phyloP scores from a whole-genome alignment of 1,140 invertebrate species.

The Lepidurus apus region DNA sequence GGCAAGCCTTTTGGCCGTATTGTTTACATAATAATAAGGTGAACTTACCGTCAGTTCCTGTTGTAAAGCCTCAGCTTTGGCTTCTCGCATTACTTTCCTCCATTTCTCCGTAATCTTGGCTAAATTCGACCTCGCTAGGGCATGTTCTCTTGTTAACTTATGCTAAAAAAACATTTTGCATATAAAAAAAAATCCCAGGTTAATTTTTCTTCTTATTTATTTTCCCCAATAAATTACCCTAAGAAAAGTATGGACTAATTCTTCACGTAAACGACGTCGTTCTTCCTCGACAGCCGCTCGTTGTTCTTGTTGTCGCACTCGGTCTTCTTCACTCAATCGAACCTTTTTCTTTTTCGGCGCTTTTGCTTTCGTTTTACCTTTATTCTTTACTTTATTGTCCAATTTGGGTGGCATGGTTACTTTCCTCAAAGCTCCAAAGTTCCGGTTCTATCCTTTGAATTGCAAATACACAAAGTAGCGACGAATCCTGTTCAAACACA shows the following conservation, averaged over 20 bases:
- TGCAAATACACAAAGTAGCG: no score
- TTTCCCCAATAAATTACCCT: conserved; percentile 20
- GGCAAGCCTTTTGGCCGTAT: neutral
- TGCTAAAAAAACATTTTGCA: conserved; percentile 16
- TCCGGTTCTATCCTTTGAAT: no score
- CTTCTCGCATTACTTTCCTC: conserved; percentile 27
- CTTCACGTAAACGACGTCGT: conserved; percentile 30
- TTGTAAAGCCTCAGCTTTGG: conserved; percentile 27
- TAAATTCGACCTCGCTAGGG: conserved; percentile 22
- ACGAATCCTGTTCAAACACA: no score
- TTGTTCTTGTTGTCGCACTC: conserved; percentile 32
- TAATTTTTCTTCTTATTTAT: neutral
- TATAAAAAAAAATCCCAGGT: neutral
- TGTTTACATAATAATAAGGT: neutral
- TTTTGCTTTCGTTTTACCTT: conserved; percentile 7
- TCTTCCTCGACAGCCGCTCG: conserved; percentile 33
- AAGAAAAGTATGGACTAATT: conserved; percentile 31
- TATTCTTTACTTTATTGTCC: conserved; percentile 22
- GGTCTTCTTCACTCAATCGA: conserved; percentile 31
- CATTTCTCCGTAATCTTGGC: conserved; percentile 26
- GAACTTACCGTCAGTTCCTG: conserved; percentile 14
- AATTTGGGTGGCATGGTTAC: conserved; percentile 12
- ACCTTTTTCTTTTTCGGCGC: conserved; percentile 26
- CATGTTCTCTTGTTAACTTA: conserved; percentile 27
- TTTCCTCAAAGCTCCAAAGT: no score